Evolutionary conservation across 2,113 vertebrate species (phyloP).

Genomic region (Microtus montanus): DNA sequence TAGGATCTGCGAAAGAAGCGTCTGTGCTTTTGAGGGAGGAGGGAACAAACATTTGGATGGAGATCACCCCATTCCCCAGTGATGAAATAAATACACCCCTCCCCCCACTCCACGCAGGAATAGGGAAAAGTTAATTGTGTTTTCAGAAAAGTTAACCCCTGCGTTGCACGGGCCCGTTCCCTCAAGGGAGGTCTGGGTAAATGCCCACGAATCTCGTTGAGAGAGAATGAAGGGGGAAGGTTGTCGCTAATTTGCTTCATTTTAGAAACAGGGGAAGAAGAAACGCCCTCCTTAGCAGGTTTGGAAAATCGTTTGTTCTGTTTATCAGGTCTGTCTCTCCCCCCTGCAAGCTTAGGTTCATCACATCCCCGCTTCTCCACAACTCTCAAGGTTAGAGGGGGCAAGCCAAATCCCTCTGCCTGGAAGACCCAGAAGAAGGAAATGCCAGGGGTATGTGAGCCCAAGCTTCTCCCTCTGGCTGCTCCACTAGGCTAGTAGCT

Average conservation of each 20-base stretch:
- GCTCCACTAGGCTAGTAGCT: neutral
- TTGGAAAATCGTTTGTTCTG: constrained; percentile 38
- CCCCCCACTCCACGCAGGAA: neutral
- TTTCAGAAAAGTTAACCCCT: constrained; percentile 82
- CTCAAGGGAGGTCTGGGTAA: neutral
- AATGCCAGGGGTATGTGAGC: constrained; percentile 44
- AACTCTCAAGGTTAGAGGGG: neutral
- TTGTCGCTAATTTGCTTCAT: neutral
- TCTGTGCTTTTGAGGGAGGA: constrained; percentile 67
- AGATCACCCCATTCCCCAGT: constrained; percentile 80
- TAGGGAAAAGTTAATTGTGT: constrained; percentile 76
- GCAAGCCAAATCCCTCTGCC: neutral
- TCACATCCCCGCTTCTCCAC: neutral
- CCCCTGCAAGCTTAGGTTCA: neutral
- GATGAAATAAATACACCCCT: constrained; percentile 75
- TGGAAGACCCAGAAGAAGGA: constrained; percentile 72
- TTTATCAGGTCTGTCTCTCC: neutral
- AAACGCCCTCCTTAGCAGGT: neutral
- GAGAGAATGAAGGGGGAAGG: neutral
- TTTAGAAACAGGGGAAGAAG: neutral
- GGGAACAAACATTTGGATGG: constrained; percentile 53
- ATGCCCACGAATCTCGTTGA: neutral
- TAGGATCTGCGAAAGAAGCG: constrained; percentile 71
- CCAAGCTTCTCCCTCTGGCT: constrained; percentile 1
- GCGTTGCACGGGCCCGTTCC: constrained; percentile 35